Evolutionary conservation across 2,797 vertebrate genomes (phyloP).

Genomic region (Borostomias antarcticus): DNA sequence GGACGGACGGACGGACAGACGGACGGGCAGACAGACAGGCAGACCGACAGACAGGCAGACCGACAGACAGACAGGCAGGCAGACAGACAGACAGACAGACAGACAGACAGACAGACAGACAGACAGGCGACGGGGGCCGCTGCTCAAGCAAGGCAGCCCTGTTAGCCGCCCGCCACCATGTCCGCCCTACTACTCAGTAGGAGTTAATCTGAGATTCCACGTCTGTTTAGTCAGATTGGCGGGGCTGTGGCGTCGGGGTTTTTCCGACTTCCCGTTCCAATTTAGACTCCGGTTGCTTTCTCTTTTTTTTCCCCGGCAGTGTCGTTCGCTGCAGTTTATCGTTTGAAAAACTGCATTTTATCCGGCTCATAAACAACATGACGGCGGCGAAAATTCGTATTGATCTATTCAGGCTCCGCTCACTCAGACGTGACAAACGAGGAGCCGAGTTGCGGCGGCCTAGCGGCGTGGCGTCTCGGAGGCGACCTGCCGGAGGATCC

Average conservation of each 20-base stretch:
- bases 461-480: conserved; percentile 42
- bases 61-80: too few species aligned
- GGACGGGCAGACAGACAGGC: too few species aligned
- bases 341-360: conserved; percentile 48
- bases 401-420: conserved; percentile 60
- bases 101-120: too few species aligned
- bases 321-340: conserved; percentile 51
- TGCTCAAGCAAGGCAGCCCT: too few species aligned
- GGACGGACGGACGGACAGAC: too few species aligned
- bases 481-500: conserved; percentile 68
- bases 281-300: neutral
- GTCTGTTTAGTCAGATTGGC: too few species aligned
- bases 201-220: neutral
- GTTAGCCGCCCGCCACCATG: too few species aligned
- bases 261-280: neutral
- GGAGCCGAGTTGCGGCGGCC: conserved; percentile 29
- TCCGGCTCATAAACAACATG: conserved; percentile 28
- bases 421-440: conserved; percentile 60
- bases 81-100: too few species aligned
- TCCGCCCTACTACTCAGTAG: too few species aligned
- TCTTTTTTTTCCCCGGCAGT: neutral
- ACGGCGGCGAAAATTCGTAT: conserved; percentile 54
- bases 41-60: too few species aligned
- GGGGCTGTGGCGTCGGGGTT: too few species aligned
- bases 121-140: too few species aligned